Evolutionary conservation across 1,140 invertebrate genomes (phyloP).

Genomic region (Cherax quadricarinatus): DNA sequence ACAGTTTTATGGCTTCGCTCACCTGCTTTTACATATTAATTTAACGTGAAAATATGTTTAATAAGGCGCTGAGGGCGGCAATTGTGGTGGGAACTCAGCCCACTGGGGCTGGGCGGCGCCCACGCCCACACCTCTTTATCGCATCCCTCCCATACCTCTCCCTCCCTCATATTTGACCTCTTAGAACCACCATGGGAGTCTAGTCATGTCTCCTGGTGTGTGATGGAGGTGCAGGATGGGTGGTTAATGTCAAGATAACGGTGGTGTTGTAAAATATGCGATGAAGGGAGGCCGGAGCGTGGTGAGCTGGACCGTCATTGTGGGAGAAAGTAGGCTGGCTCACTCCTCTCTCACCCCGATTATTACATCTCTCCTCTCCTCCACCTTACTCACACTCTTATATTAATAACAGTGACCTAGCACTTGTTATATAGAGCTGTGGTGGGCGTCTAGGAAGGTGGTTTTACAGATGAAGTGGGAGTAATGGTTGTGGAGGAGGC

Average conservation of each 20-base stretch:
- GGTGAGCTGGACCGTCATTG: slow-evolving; percentile 54
- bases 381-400: too few species aligned
- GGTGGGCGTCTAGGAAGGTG: too few species aligned
- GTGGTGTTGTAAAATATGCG: neutral
- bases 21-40: neutral
- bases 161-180: too few species aligned
- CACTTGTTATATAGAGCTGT: too few species aligned
- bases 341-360: slow-evolving; percentile 42
- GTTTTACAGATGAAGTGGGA: neutral
- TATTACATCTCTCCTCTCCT: neutral
- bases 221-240: too few species aligned
- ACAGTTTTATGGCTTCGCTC: neutral
- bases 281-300: neutral
- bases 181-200: neutral
- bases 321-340: slow-evolving; percentile 68
- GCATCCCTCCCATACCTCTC: neutral
- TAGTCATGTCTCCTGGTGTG: neutral
- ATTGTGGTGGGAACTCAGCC: slow-evolving; percentile 57
- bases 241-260: neutral
- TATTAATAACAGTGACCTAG: too few species aligned
- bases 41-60: neutral
- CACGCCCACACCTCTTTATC: slow-evolving; percentile 7
- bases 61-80: slow-evolving; percentile 35
- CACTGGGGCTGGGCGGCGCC: slow-evolving; percentile 60
- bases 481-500: neutral